A percentile compares a stretch with the other conserved stretches of the same genome.
phyloP scores from a whole-genome alignment of 2,888 invertebrate genomes.

The Sminthurinus aureus region DNA sequence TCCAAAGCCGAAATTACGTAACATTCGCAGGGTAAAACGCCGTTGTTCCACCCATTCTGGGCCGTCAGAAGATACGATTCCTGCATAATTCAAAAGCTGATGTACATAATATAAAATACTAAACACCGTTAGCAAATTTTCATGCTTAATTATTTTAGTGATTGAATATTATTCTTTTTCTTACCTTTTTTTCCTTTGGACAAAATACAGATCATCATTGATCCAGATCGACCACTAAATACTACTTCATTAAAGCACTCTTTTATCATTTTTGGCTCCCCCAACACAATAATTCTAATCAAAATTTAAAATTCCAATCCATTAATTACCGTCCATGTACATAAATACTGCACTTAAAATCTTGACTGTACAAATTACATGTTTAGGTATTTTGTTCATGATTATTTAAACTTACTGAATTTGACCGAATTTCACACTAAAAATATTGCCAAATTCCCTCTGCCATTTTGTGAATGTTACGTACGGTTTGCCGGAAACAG shows the following conservation, averaged over 20 bases:
- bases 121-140: not conserved
- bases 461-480: constrained; percentile 16
- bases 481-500: not conserved
- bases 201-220: constrained; percentile 9
- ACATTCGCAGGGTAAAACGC: constrained; percentile 46
- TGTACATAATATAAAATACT: not conserved
- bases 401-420: not conserved
- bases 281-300: constrained; percentile 9
- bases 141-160: not conserved
- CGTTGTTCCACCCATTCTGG: constrained; percentile 27
- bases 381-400: not conserved
- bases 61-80: no score
- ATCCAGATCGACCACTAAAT: constrained; percentile 18
- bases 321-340: no score
- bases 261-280: constrained; percentile 2
- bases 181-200: constrained; percentile 15
- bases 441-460: constrained; percentile 13
- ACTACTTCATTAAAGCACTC: constrained; percentile 14
- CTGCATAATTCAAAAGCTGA: not conserved
- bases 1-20: constrained; percentile 52
- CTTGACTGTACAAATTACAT: not conserved
- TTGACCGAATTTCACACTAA: not conserved
- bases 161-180: not conserved
- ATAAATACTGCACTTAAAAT: no score
- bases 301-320: no score